A percentile compares a stretch with the other conserved stretches of the same genome.
Conservation (phyloP, 2,113 vertebrate genomes). For the Esox niger region DNA sequence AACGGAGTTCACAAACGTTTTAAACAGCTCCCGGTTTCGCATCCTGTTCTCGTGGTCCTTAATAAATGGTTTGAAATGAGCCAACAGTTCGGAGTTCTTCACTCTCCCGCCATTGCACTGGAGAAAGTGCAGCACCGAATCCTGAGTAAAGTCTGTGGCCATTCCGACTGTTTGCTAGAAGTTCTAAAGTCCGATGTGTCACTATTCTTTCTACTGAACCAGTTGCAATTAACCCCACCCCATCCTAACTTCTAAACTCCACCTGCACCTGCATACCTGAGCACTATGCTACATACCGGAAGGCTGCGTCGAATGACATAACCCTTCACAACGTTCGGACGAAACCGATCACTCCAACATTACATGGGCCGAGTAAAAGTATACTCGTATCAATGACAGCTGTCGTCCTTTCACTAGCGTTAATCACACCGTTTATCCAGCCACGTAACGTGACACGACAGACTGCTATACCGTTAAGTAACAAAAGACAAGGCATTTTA, state of each 20-base stretch:
- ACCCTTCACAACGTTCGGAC: too few relatives aligned
- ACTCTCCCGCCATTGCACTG: slow-evolving; percentile 76
- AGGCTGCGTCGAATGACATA: too few relatives aligned
- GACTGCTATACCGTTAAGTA: not conserved
- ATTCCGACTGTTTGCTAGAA: slow-evolving; percentile 58
- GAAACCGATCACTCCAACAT: too few relatives aligned
- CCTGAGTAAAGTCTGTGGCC: slow-evolving; percentile 84
- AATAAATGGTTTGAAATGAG: slow-evolving; percentile 80
- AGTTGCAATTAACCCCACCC: not conserved
- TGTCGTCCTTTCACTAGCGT: too few relatives aligned
- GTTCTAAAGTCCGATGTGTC: slow-evolving; percentile 47
- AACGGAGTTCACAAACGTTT: slow-evolving; percentile 86
- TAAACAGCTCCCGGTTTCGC: slow-evolving; percentile 84
- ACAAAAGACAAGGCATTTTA: slow-evolving; percentile 14
- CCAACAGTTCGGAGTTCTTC: slow-evolving; percentile 80
- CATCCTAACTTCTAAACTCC: slow-evolving; percentile 16
- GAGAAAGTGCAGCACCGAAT: slow-evolving; percentile 82
- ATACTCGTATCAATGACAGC: too few relatives aligned
- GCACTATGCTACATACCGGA: too few relatives aligned
- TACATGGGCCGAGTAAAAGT: too few relatives aligned
- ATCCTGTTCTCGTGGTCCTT: slow-evolving; percentile 67
- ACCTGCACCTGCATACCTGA: slow-evolving; percentile 52
- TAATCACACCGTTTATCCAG: too few relatives aligned
- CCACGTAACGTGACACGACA: not conserved
- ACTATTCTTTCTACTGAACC: not conserved